A percentile compares a stretch with the other conserved stretches of the same genome.
Evolutionary conservation across 2,113 vertebrate genomes (phyloP).

Genomic region (Thymallus thymallus): DNA sequence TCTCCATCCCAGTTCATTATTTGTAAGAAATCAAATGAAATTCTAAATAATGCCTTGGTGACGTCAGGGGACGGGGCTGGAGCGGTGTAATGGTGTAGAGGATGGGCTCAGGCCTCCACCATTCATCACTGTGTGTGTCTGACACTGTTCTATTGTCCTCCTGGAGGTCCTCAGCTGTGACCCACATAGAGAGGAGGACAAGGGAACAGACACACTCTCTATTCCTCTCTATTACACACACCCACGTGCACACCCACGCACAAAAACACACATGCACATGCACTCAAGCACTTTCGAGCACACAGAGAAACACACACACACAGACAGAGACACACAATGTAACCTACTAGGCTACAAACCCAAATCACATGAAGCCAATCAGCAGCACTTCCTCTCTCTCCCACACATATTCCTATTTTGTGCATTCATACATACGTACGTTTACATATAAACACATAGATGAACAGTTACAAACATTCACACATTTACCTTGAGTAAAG

Average conservation of each 20-base stretch:
- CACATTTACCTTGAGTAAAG: not conserved
- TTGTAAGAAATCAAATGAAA: slow-evolving; percentile 72
- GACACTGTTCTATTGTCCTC: slow-evolving; percentile 26
- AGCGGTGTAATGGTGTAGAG: not conserved
- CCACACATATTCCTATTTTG: not conserved
- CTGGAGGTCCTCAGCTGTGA: slow-evolving; percentile 31
- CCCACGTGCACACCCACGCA: not conserved
- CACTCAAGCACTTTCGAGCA: not conserved
- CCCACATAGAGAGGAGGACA: slow-evolving; percentile 23
- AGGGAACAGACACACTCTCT: slow-evolving; percentile 15
- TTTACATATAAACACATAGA: not conserved
- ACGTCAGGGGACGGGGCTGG: slow-evolving; percentile 1
- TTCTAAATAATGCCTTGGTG: slow-evolving; percentile 61
- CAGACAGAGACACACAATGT: not conserved
- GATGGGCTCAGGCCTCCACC: not conserved
- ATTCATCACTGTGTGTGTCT: slow-evolving; percentile 17
- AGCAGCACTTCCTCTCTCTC: not conserved
- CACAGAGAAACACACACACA: not conserved
- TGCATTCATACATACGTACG: not conserved
- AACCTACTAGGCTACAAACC: not conserved
- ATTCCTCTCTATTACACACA: slow-evolving; percentile 20
- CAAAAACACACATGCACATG: not conserved
- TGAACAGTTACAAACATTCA: not conserved
- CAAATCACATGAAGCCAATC: no score
- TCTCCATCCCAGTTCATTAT: slow-evolving; percentile 67